Percentiles rank a stretch among this genome's conserved stretches.
Evolutionary conservation across 2,797 vertebrate species (phyloP).

Genomic region (Anguilla pacifica): DNA sequence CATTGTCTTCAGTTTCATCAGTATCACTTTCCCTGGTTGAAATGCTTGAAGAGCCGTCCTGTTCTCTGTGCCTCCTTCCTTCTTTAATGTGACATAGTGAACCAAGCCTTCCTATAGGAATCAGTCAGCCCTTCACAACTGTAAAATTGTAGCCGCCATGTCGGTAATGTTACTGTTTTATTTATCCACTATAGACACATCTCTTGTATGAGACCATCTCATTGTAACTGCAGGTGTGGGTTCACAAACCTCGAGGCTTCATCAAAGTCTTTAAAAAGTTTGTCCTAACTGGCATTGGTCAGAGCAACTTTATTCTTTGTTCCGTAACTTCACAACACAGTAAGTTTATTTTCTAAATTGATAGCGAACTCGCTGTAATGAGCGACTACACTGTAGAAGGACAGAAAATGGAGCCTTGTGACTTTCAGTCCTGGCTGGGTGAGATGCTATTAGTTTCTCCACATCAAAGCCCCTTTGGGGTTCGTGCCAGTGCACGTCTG

Average conservation of each 20-base stretch:
- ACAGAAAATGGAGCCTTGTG: constrained; percentile 42
- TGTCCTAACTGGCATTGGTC: neutral
- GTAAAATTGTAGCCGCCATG: neutral
- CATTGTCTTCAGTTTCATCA: neutral
- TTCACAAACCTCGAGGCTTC: neutral
- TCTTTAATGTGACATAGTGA: neutral
- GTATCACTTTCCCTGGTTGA: neutral
- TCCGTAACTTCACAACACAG: neutral
- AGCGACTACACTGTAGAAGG: neutral
- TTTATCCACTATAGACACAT: neutral
- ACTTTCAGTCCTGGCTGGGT: constrained; percentile 48
- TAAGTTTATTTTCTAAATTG: constrained; percentile 3
- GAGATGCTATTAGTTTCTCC: constrained; percentile 41
- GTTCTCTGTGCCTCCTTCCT: neutral
- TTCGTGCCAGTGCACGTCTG: constrained; percentile 59
- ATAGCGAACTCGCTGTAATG: constrained; percentile 7
- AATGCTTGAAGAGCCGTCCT: neutral
- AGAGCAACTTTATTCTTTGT: neutral
- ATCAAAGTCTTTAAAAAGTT: neutral
- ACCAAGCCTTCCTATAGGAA: neutral
- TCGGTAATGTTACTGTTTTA: neutral
- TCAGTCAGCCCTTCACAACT: neutral
- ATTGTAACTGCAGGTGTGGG: neutral
- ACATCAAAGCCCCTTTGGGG: constrained; percentile 50
- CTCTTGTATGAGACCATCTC: neutral